Conservation (phyloP, 2,113 vertebrate species). For the Xiphophorus maculatus region DNA sequence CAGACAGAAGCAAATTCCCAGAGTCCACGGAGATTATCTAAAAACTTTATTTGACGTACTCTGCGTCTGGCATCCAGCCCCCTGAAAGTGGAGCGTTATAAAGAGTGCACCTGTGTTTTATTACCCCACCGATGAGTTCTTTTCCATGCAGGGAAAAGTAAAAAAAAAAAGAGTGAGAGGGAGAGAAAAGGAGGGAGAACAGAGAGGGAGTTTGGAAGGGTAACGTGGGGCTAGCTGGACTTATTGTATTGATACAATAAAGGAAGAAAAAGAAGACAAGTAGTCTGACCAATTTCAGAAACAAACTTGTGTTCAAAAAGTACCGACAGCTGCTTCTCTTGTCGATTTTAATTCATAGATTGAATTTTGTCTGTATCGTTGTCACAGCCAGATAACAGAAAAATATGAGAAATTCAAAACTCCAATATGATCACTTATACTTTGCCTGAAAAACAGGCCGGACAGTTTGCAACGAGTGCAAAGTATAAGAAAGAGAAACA, state of each 20-base stretch:
- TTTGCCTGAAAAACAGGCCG: background rate
- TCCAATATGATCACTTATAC: background rate
- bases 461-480: background rate
- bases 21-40: conserved; percentile 41
- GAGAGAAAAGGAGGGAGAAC: conserved; percentile 3
- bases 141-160: conserved; percentile 38
- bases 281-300: background rate
- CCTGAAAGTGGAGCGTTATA: conserved; percentile 30
- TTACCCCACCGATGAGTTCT: conserved; percentile 55
- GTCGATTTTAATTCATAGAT: background rate
- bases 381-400: background rate
- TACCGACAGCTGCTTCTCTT: background rate
- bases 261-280: background rate
- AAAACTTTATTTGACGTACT: conserved; percentile 24
- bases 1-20: conserved; percentile 48
- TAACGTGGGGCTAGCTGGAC: background rate
- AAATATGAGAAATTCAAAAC: background rate
- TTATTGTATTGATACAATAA: background rate
- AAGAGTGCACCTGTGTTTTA: conserved; percentile 74
- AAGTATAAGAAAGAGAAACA: conserved; percentile 24
- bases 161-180: conserved; percentile 2
- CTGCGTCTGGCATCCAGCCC: conserved; percentile 44
- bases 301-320: background rate
- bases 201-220: background rate
- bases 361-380: background rate